phyloP scores from a whole-genome alignment of 2,888 invertebrate genomes.

The Temnothorax ravouxi region DNA sequence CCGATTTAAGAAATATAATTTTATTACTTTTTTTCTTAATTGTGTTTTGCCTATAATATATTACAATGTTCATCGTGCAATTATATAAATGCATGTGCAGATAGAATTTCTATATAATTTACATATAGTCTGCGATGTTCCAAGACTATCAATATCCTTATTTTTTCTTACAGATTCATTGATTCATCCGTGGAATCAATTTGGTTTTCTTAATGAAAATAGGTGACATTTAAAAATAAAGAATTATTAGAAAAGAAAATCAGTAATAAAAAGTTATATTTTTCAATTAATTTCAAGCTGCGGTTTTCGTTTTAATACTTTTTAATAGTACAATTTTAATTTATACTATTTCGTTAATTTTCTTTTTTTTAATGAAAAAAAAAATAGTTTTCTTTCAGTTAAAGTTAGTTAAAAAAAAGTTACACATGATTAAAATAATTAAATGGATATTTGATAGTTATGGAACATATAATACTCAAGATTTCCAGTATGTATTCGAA shows the following conservation, averaged over 20 bases:
- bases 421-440: neutral
- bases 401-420: neutral
- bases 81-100: neutral
- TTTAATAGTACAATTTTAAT: neutral
- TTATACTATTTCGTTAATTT: neutral
- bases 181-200: no score
- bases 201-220: neutral
- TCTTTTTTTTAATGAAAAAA: neutral
- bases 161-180: neutral
- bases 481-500: neutral
- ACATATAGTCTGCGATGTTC: neutral
- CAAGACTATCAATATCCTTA: neutral
- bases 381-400: neutral
- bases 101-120: neutral
- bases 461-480: neutral
- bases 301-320: neutral
- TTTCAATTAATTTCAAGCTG: constrained; percentile 3
- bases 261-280: constrained; percentile 6
- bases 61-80: neutral
- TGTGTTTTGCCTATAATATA: neutral
- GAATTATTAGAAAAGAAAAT: neutral
- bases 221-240: neutral
- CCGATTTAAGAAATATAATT: constrained; percentile 1
- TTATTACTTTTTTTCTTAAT: neutral
- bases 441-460: neutral